Percentiles rank a stretch among this genome's conserved stretches.
Evolutionary conservation across 2,797 vertebrate genomes (phyloP).

Genomic region (Chelidonichthys spinosus): DNA sequence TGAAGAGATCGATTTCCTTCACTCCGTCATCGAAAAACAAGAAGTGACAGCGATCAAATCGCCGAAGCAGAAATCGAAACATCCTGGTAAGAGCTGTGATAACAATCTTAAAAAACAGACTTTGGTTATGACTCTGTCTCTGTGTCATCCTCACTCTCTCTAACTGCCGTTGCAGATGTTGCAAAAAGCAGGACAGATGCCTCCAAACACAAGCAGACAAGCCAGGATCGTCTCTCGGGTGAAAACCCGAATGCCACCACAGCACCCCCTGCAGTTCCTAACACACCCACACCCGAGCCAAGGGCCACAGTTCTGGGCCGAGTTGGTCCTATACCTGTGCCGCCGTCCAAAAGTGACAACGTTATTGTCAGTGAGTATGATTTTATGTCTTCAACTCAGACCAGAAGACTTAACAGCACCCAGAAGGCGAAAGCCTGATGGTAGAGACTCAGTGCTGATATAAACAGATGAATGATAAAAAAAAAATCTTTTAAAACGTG

Average conservation of each 20-base stretch:
- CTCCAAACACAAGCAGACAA: constrained; percentile 22
- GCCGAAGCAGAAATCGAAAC: constrained; percentile 20
- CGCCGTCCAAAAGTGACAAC: constrained; percentile 69
- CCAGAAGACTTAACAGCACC: neutral
- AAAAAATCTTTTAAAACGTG: constrained; percentile 3
- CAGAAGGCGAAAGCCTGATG: neutral
- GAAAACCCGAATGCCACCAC: neutral
- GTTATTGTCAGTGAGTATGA: constrained; percentile 88
- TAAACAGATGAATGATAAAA: neutral
- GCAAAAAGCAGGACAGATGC: constrained; percentile 33
- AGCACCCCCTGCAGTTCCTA: neutral
- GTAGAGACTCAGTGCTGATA: neutral
- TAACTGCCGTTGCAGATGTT: constrained; percentile 25
- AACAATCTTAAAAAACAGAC: neutral
- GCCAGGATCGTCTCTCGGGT: neutral
- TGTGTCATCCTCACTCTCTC: neutral
- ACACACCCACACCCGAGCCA: constrained; percentile 33
- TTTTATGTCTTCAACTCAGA: neutral
- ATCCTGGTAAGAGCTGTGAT: constrained; percentile 64
- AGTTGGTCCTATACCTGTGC: constrained; percentile 71
- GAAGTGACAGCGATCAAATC: constrained; percentile 36
- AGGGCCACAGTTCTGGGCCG: constrained; percentile 35
- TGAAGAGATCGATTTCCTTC: constrained; percentile 90
- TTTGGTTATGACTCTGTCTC: neutral
- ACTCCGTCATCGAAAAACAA: constrained; percentile 84